Conservation (phyloP, 2,113 vertebrate genomes). For the Lepidothrix coronata region DNA sequence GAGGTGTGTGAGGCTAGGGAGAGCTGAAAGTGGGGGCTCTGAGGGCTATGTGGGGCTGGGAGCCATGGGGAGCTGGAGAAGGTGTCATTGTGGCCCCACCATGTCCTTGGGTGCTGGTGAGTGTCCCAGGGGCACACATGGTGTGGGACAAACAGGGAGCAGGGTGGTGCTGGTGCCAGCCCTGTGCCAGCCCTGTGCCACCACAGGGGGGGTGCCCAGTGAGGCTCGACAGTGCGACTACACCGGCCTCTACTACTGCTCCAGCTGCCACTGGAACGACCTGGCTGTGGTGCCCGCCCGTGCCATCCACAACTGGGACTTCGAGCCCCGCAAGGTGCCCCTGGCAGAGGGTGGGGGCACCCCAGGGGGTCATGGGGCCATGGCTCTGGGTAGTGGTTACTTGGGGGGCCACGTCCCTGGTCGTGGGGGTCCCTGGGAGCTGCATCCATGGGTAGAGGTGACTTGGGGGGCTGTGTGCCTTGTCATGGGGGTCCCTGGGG, state of each 20-base stretch:
- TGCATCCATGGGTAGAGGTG: background rate
- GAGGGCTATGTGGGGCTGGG: background rate
- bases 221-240: slow-evolving; percentile 97
- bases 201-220: slow-evolving; percentile 85
- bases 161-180: rapidly evolving
- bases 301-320: slow-evolving; percentile 98
- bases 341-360: background rate
- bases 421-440: background rate
- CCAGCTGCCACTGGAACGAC: slow-evolving; percentile 97
- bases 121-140: background rate
- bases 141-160: background rate
- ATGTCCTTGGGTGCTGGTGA: background rate
- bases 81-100: rapidly evolving
- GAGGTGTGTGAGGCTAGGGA: background rate
- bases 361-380: background rate
- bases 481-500: background rate
- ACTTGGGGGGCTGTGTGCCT: background rate
- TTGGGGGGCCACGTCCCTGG: background rate
- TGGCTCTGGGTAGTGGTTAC: background rate
- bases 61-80: background rate
- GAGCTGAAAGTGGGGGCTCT: background rate
- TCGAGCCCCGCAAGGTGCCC: slow-evolving; percentile 89
- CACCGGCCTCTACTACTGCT: slow-evolving; percentile 96
- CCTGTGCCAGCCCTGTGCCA: background rate
- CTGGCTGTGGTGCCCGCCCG: slow-evolving; percentile 88